Percentiles rank a stretch among this genome's conserved stretches.
Evolutionary conservation across 2,113 vertebrate species (phyloP).

Genomic region (Tychaedon coryphoeus): DNA sequence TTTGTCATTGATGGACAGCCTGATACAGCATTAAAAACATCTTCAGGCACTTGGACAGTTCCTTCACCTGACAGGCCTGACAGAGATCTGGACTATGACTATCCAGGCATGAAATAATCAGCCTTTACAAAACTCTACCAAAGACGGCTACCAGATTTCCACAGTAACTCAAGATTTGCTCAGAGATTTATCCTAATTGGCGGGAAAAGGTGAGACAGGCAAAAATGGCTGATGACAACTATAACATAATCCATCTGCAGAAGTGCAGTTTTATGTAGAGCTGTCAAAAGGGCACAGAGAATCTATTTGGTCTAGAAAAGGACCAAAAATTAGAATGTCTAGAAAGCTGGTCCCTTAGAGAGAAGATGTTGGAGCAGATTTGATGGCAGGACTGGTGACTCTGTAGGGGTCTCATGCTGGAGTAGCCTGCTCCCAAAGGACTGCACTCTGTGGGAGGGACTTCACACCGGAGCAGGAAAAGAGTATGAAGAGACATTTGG

Average conservation of each 20-base stretch:
- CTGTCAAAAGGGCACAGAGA: neutral
- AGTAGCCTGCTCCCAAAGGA: neutral
- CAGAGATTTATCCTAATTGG: neutral
- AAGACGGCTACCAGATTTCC: neutral
- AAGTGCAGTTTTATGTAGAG: neutral
- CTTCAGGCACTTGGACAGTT: neutral
- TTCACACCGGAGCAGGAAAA: neutral
- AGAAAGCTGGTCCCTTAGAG: neutral
- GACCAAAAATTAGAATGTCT: neutral
- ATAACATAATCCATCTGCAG: neutral
- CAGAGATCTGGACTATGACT: neutral
- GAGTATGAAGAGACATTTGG: neutral
- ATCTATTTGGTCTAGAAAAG: neutral
- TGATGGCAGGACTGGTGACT: neutral
- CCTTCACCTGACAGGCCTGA: neutral
- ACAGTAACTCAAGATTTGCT: neutral
- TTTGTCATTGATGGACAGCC: neutral
- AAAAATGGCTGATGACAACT: neutral
- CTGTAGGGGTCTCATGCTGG: neutral
- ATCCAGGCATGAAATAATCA: neutral
- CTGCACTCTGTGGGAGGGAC: neutral
- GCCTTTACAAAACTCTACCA: neutral
- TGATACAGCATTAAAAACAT: neutral
- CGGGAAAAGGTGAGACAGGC: neutral
- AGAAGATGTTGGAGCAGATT: neutral